Conservation (phyloP, 1,140 invertebrate genomes). For the Periplaneta americana region DNA sequence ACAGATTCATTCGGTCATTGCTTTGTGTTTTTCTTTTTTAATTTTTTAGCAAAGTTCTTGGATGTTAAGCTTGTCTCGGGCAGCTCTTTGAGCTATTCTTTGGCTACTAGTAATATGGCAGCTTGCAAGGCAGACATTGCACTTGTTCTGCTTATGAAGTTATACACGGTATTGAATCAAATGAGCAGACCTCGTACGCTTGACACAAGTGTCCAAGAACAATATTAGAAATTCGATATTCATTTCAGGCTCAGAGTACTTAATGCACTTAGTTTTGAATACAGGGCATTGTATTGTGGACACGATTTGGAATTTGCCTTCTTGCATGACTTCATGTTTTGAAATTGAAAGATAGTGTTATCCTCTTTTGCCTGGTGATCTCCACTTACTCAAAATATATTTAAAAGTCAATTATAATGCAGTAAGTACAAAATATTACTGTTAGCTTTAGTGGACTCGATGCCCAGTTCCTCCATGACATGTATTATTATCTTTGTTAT, state of each 20-base stretch:
- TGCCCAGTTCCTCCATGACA: not conserved
- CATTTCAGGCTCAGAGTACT: not conserved
- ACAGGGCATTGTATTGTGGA: not conserved
- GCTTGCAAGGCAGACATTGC: too few species aligned
- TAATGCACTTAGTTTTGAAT: not conserved
- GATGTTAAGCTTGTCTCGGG: too few species aligned
- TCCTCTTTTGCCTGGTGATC: not conserved
- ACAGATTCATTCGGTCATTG: not conserved
- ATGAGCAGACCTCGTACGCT: too few species aligned
- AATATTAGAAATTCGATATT: not conserved
- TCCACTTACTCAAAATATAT: not conserved
- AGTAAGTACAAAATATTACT: not conserved
- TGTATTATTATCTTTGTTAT: not conserved
- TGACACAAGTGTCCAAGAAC: too few species aligned
- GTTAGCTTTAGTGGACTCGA: not conserved
- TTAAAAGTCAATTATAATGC: not conserved
- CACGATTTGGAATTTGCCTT: not conserved
- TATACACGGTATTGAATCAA: too few species aligned
- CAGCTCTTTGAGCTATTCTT: too few species aligned
- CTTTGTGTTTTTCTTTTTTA: too few species aligned
- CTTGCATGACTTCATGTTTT: not conserved
- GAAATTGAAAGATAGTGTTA: not conserved
- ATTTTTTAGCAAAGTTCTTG: too few species aligned
- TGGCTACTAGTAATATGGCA: too few species aligned
- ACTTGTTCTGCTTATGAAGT: too few species aligned